Base-by-base conservation (phyloP, 2,797 vertebrate genomes). In the Carcharodon carcharias region DNA sequence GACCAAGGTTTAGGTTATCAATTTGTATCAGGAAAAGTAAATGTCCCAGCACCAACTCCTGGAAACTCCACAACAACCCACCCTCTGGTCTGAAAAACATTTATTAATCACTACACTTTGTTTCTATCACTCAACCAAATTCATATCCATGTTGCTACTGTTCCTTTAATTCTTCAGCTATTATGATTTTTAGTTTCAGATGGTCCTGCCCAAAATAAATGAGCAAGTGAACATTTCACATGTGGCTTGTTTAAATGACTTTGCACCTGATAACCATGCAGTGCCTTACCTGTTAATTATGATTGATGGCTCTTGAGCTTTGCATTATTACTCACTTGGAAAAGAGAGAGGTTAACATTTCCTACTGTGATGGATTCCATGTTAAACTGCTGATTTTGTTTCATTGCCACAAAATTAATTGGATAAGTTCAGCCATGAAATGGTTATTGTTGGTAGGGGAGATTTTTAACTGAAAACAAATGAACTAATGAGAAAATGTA, bases 381-480 rank as follows among this genome's bases (percentile, higher is more conserved):
- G 16, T 21, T 93, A 67, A 93, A 93, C 23, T 65, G 63, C n/a
- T 45, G 63, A 67, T 67, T 45, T 40, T 93, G 91, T 67, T 93
- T 93, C 61, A 45, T 67, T 93, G 91, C 63, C 3, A 5, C 65
- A 26, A 67, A 93, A 67, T 93, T 93, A 93, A 93, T 67, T 93
- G 63, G n/a, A 67, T 63, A 67, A 93, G 65, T 93, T 93, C 91
- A 93, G 63, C 91, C 61, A 45, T 67, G 91, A 93, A 67, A 93
- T 67, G 40, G 65, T 45, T 45, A 93, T 67, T 93, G 63, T 67
- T 93, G 61, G 7, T 45, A 26, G 61, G 67, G 91, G 63, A 92
- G 89, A 93, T 65, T 45, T 93, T 45, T 67, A 93, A 67, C 91
- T 67, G 63, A 93, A 93, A 45, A 2, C 21, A 93, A 93, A 67